These are phyloP conservation scores for Hylaea fasciaria DNA, from an alignment of 2,888 invertebrate species.

Conservation along the genomic window DNA sequence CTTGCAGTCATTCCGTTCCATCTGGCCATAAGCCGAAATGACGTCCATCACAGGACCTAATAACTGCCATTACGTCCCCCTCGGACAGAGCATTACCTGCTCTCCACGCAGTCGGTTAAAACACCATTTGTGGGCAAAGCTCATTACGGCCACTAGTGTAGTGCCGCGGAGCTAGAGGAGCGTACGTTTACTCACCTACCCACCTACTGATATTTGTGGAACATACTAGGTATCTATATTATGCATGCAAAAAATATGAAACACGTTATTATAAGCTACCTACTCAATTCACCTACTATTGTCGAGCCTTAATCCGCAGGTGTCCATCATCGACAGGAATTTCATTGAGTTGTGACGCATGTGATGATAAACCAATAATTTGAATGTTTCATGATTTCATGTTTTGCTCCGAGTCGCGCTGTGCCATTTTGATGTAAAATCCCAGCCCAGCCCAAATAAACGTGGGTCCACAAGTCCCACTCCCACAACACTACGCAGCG, in stretches of 20 bases:
- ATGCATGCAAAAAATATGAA: too few relatives aligned
- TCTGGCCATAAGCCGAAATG: conserved; percentile 23
- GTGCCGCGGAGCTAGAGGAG: neutral
- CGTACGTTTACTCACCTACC: neutral
- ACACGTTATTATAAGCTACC: too few relatives aligned
- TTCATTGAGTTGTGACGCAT: too few relatives aligned
- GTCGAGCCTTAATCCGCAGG: too few relatives aligned
- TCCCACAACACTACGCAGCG: neutral
- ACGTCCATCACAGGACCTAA: conserved; percentile 34
- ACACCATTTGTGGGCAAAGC: conserved; percentile 27
- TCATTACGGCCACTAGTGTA: conserved; percentile 22
- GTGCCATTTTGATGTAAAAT: neutral
- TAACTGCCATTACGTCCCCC: conserved; percentile 28
- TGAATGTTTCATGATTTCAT: too few relatives aligned
- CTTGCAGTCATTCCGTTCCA: conserved; percentile 1
- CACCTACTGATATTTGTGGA: neutral
- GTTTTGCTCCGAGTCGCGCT: neutral
- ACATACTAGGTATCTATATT: too few relatives aligned
- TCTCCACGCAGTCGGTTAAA: conserved; percentile 32
- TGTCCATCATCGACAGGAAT: too few relatives aligned
- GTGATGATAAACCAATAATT: too few relatives aligned
- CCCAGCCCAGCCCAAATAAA: neutral
- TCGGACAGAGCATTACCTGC: conserved; percentile 14
- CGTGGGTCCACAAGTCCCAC: neutral
- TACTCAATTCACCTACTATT: too few relatives aligned